Conservation (phyloP, 2,113 vertebrate species). For the Cynoglossus semilaevis region DNA sequence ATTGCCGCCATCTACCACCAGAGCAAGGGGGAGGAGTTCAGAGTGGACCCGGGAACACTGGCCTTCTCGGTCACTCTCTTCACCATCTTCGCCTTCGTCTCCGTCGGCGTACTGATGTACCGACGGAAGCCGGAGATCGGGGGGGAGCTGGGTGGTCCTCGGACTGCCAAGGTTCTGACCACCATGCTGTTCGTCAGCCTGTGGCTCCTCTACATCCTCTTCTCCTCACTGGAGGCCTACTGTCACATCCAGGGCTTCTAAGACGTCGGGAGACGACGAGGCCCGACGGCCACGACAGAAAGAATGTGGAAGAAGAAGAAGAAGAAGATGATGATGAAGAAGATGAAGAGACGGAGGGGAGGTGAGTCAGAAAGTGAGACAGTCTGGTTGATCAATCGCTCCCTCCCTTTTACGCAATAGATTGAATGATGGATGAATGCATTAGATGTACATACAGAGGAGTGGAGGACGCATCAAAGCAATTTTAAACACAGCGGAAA, state of each 20-base stretch:
- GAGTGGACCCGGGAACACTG: slow-evolving; percentile 89
- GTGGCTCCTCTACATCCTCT: slow-evolving; percentile 99
- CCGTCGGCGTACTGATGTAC: slow-evolving; percentile 90
- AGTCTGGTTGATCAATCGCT: slow-evolving; percentile 41
- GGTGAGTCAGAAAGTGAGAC: slow-evolving; percentile 30
- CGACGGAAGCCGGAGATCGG: slow-evolving; percentile 95
- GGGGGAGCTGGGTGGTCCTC: slow-evolving; percentile 96
- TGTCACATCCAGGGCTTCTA: slow-evolving; percentile 99
- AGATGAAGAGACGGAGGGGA: slow-evolving; percentile 26
- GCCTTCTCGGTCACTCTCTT: slow-evolving; percentile 99
- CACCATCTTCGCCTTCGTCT: slow-evolving; percentile 99
- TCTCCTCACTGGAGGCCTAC: slow-evolving; percentile 99
- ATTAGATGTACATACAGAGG: slow-evolving; percentile 53
- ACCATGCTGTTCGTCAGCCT: slow-evolving; percentile 91
- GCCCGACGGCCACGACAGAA: not conserved
- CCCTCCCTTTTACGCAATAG: slow-evolving; percentile 54
- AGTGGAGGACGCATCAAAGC: slow-evolving; percentile 27
- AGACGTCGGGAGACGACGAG: slow-evolving; percentile 43
- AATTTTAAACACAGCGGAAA: slow-evolving; percentile 26
- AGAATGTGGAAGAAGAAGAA: slow-evolving; percentile 23
- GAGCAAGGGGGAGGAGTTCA: slow-evolving; percentile 82
- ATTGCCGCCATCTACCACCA: slow-evolving; percentile 96
- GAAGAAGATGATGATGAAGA: slow-evolving; percentile 6
- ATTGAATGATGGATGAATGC: slow-evolving; percentile 37
- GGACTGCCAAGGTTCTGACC: slow-evolving; percentile 96